Conservation (phyloP, 2,113 vertebrate genomes). For the Mystacornis crossleyi region DNA sequence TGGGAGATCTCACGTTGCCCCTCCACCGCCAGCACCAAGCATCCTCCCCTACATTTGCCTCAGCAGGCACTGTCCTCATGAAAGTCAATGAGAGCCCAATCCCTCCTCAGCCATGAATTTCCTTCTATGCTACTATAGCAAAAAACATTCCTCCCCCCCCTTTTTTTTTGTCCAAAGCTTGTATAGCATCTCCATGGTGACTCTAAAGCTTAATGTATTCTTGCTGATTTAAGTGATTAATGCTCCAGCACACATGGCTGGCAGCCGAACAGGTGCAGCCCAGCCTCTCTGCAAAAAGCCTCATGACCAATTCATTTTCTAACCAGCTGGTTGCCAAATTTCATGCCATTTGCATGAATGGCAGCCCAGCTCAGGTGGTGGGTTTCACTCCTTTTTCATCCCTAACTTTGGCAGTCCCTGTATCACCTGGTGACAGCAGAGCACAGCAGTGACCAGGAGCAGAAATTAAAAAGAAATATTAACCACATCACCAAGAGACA, state of each 20-base stretch:
- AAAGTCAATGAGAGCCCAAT: not conserved
- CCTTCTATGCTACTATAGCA: not conserved
- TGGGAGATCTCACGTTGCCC: not conserved
- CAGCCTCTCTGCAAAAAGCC: conserved; percentile 8
- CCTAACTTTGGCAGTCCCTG: not conserved
- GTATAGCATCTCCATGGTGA: conserved; percentile 54
- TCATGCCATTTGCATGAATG: not conserved
- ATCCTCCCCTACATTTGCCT: rapidly evolving
- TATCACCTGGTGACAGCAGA: not conserved
- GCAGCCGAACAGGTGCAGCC: conserved; percentile 27
- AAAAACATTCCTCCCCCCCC: not conserved
- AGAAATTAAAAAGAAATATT: not conserved
- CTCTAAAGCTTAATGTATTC: conserved; percentile 60
- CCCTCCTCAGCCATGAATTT: not conserved
- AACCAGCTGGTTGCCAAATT: not conserved
- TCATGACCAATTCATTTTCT: conserved; percentile 14
- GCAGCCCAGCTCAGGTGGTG: not conserved
- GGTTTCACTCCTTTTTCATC: not conserved
- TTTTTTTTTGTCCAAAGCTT: not conserved
- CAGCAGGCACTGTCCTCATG: not conserved
- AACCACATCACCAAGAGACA: not conserved
- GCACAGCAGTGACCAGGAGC: rapidly evolving
- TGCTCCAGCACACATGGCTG: not conserved
- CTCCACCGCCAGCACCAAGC: rapidly evolving
- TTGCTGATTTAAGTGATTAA: conserved; percentile 67